A percentile compares a stretch with the other conserved stretches of the same genome.
phyloP scores from a whole-genome alignment of 37 sponge, comb jelly and placozoan genomes.

The Tethya wilhelma region DNA sequence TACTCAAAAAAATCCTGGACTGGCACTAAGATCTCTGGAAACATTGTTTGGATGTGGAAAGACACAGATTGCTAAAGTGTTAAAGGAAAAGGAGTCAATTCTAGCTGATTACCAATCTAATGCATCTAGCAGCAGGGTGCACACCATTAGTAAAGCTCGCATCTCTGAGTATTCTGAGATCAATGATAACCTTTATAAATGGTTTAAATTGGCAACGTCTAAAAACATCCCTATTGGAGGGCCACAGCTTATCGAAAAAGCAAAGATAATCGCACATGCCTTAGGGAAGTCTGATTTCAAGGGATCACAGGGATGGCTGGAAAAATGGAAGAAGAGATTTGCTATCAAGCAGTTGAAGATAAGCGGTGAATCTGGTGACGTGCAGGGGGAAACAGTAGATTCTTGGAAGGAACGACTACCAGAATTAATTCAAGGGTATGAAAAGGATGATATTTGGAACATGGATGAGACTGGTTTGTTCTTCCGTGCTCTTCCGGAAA shows the following conservation, averaged over 20 bases:
- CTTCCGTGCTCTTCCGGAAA: constrained; percentile 53
- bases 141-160: constrained; percentile 42
- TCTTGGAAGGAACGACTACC: constrained; percentile 66
- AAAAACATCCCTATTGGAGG: constrained; percentile 50
- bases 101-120: constrained; percentile 24
- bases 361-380: constrained; percentile 73
- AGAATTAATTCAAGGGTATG: constrained; percentile 34
- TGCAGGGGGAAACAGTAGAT: constrained; percentile 39
- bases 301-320: constrained; percentile 66
- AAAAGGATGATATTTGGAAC: constrained; percentile 47
- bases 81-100: constrained; percentile 28
- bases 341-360: constrained; percentile 62
- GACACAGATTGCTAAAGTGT: neutral
- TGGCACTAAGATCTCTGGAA: too few species aligned
- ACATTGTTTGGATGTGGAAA: neutral
- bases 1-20: too few species aligned
- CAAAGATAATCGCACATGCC: constrained; percentile 50
- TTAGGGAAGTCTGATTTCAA: constrained; percentile 53
- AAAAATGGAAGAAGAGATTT: constrained; percentile 60
- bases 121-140: constrained; percentile 30
- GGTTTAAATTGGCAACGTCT: too few species aligned
- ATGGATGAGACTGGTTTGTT: constrained; percentile 52
- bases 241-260: constrained; percentile 38
- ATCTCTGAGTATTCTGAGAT: too few species aligned
- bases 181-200: too few species aligned